Evolutionary conservation across 2,113 vertebrate species (phyloP).

Genomic region (Cromileptes altivelis): DNA sequence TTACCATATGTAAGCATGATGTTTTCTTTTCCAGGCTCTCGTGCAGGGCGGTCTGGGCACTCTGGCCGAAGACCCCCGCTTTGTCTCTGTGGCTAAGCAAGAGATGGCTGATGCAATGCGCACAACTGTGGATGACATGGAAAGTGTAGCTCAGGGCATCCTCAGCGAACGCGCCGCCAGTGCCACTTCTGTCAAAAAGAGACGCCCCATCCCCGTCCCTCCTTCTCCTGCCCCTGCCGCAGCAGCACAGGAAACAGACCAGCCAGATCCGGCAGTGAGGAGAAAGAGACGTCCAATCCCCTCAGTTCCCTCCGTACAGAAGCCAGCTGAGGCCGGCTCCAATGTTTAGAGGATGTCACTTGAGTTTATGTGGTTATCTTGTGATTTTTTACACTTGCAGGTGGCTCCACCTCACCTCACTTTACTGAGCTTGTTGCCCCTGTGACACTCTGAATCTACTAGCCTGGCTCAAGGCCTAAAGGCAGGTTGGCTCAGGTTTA

Average conservation of each 20-base stretch:
- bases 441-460: slow-evolving; percentile 39
- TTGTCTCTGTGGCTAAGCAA: slow-evolving; percentile 81
- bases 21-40: slow-evolving; percentile 83
- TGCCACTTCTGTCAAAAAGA: slow-evolving; percentile 65
- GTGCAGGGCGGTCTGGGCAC: slow-evolving; percentile 81
- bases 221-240: slow-evolving; percentile 16
- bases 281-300: slow-evolving; percentile 80
- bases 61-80: slow-evolving; percentile 83
- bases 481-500: slow-evolving; percentile 37
- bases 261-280: slow-evolving; percentile 72
- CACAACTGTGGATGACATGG: slow-evolving; percentile 83
- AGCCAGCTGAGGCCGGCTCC: slow-evolving; percentile 42
- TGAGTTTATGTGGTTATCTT: slow-evolving; percentile 25
- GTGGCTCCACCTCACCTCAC: slow-evolving; percentile 58
- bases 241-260: slow-evolving; percentile 10
- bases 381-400: slow-evolving; percentile 30
- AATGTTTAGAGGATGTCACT: slow-evolving; percentile 58
- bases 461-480: slow-evolving; percentile 16
- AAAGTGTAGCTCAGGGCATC: slow-evolving; percentile 83
- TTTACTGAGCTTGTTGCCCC: slow-evolving; percentile 46
- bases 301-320: slow-evolving; percentile 51
- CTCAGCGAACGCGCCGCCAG: slow-evolving; percentile 76
- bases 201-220: slow-evolving; percentile 73
- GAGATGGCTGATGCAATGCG: slow-evolving; percentile 88
- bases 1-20: not conserved